These are phyloP conservation scores for Ctenopoma multispine DNA, from an alignment of 2,797 vertebrate genomes.

Conservation along the genomic window DNA sequence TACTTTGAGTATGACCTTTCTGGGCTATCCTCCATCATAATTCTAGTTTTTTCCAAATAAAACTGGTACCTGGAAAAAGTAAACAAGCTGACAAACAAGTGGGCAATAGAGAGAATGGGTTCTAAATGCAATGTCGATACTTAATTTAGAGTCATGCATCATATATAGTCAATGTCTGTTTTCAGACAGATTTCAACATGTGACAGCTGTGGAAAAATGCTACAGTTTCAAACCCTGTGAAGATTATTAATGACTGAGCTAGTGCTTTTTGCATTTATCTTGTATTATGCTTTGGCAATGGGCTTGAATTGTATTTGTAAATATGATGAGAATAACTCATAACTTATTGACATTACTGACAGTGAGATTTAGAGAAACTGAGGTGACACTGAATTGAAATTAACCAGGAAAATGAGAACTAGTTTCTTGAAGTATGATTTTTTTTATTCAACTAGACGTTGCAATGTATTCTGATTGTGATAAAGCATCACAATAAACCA, in stretches of 20 bases:
- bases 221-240: constrained; percentile 34
- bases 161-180: neutral
- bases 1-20: constrained; percentile 28
- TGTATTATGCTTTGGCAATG: constrained; percentile 31
- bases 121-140: constrained; percentile 1
- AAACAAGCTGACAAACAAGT: constrained; percentile 7
- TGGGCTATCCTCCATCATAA: neutral
- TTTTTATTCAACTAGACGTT: constrained; percentile 65
- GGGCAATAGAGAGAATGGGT: constrained; percentile 3
- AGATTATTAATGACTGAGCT: constrained; percentile 45
- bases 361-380: constrained; percentile 27
- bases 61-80: constrained; percentile 11
- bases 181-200: constrained; percentile 15
- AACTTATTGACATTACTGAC: constrained; percentile 67
- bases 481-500: constrained; percentile 72
- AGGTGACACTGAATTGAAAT: constrained; percentile 40
- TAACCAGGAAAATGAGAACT: constrained; percentile 33
- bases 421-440: constrained; percentile 40
- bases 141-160: neutral
- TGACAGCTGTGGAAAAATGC: constrained; percentile 21
- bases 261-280: constrained; percentile 48
- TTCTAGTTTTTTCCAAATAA: constrained; percentile 27
- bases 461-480: constrained; percentile 75
- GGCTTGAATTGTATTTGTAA: constrained; percentile 64
- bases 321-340: constrained; percentile 63